These are phyloP conservation scores for Cathartes aura DNA, from an alignment of 2,113 vertebrate genomes.

Conservation along the genomic window DNA sequence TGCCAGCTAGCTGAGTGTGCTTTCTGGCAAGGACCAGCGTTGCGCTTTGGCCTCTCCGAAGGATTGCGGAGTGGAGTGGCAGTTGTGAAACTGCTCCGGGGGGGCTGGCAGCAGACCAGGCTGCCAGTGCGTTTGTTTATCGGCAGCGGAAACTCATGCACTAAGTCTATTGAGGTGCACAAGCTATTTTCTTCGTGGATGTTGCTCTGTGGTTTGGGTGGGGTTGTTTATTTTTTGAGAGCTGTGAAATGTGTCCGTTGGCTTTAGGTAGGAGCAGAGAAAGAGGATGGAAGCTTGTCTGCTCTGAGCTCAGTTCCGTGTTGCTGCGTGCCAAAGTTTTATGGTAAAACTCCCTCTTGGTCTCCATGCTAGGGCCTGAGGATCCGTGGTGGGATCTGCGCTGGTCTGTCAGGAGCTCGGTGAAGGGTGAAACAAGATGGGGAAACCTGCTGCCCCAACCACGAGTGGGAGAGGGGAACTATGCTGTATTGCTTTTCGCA, in stretches of 20 bases:
- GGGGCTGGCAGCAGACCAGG: background rate
- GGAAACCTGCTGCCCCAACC: background rate
- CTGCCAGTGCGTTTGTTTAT: fast-evolving
- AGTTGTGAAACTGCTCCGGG: background rate
- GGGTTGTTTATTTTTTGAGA: background rate
- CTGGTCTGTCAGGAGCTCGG: background rate
- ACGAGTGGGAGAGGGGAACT: fast-evolving
- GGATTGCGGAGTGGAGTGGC: background rate
- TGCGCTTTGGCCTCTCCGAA: background rate
- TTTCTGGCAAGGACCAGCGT: background rate
- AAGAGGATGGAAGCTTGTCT: fast-evolving
- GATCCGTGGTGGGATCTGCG: background rate
- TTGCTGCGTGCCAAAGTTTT: background rate
- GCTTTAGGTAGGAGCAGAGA: background rate
- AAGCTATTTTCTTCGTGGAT: background rate
- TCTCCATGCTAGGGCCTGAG: fast-evolving
- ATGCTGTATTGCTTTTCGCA: fast-evolving
- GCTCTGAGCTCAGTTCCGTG: fast-evolving
- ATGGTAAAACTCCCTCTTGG: background rate
- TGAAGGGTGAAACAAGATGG: too few species aligned
- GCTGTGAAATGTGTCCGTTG: background rate
- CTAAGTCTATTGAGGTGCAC: fast-evolving
- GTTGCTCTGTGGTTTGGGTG: background rate
- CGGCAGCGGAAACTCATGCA: fast-evolving
- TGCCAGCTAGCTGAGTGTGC: background rate